Conservation (phyloP, 2,797 vertebrate species). For the Crenichthys baileyi region DNA sequence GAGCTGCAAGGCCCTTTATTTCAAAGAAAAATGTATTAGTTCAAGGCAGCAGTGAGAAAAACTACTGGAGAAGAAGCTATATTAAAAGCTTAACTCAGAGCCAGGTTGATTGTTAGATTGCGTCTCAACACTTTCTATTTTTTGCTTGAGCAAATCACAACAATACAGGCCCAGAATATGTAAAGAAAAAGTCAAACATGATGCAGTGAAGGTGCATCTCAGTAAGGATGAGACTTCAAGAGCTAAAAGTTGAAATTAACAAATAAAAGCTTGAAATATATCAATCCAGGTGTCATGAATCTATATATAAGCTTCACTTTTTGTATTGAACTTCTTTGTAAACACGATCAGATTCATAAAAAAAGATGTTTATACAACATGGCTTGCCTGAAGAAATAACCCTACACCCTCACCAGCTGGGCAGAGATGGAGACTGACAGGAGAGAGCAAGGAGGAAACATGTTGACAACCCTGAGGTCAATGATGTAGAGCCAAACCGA, state of each 20-base stretch:
- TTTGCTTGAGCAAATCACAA: slow-evolving; percentile 9
- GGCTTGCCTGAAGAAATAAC: slow-evolving; percentile 1
- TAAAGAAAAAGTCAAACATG: not conserved
- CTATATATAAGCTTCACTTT: not conserved
- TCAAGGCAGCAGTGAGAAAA: slow-evolving; percentile 35
- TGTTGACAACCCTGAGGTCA: slow-evolving; percentile 49
- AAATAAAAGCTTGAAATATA: not conserved
- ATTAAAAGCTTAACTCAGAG: slow-evolving; percentile 28
- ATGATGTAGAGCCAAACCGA: slow-evolving; percentile 40
- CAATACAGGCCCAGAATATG: not conserved
- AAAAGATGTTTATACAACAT: not conserved
- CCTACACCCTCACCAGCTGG: slow-evolving; percentile 27
- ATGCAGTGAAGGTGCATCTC: not conserved
- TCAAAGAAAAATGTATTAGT: slow-evolving; percentile 18
- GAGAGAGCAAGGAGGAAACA: slow-evolving; percentile 16
- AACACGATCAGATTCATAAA: not conserved
- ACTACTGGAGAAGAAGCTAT: slow-evolving; percentile 23
- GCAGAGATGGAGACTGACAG: slow-evolving; percentile 29
- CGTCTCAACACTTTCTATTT: slow-evolving; percentile 13
- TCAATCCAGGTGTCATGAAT: not conserved
- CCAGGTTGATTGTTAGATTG: slow-evolving; percentile 42
- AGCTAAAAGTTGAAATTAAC: no score
- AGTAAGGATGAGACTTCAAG: not conserved
- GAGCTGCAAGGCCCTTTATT: slow-evolving; percentile 46
- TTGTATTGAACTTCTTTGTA: not conserved